These are phyloP conservation scores for Pedetes capensis DNA, from an alignment of 2,113 vertebrate genomes.

Conservation along the genomic window DNA sequence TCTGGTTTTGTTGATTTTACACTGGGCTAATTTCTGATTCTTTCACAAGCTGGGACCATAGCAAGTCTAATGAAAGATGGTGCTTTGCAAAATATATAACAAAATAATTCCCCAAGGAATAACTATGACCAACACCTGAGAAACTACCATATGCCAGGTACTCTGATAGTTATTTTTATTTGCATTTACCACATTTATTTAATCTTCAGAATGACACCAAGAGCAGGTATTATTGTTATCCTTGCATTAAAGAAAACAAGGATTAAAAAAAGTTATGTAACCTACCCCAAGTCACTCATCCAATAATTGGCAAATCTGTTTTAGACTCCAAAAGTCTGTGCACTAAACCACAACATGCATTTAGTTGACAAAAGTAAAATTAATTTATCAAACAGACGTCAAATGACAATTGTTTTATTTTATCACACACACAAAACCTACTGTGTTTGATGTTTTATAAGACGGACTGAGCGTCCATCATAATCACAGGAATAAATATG, in stretches of 20 bases:
- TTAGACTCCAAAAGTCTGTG: background rate
- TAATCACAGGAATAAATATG: conserved; percentile 89
- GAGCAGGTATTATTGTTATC: background rate
- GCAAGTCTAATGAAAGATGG: background rate
- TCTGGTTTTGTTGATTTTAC: background rate
- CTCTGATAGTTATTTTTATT: background rate
- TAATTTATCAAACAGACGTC: background rate
- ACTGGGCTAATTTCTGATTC: background rate
- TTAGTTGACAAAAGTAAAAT: background rate
- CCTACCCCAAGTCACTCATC: background rate
- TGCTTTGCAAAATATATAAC: background rate
- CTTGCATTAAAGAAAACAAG: background rate
- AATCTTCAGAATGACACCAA: background rate
- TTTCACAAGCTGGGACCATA: background rate
- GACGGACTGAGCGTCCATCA: conserved; percentile 82
- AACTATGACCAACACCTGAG: background rate
- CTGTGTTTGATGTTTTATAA: conserved; percentile 81
- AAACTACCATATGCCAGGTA: background rate
- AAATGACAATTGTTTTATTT: background rate
- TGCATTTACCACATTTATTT: background rate
- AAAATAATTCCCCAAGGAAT: background rate
- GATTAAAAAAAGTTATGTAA: background rate
- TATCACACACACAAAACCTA: conserved; percentile 78
- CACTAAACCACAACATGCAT: background rate
- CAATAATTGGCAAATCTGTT: background rate